These are phyloP conservation scores for Coreius guichenoti DNA, from an alignment of 2,797 vertebrate species.

Conservation along the genomic window DNA sequence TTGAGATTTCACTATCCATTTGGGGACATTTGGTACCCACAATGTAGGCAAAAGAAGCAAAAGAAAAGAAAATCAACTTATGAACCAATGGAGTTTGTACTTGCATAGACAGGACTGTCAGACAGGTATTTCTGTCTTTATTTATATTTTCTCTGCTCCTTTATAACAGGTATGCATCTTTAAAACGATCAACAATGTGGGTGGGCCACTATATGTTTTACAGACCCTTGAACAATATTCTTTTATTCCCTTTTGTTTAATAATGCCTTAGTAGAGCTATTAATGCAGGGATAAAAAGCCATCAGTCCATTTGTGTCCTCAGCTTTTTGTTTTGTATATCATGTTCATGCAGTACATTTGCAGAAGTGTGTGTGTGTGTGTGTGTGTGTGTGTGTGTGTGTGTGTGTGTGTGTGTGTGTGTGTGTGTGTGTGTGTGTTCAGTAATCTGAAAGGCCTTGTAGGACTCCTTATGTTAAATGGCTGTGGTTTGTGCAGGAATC, in stretches of 20 bases:
- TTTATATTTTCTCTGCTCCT: slow-evolving; percentile 10
- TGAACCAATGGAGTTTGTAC: not conserved
- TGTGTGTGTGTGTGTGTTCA: slow-evolving; percentile 22
- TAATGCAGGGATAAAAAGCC: slow-evolving; percentile 11
- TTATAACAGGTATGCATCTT: slow-evolving; percentile 49
- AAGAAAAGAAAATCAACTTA: not conserved
- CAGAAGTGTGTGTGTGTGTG: not conserved
- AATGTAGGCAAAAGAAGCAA: not conserved
- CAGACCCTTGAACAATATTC: not conserved
- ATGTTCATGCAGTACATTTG: slow-evolving; percentile 18
- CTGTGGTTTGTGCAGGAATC: slow-evolving; percentile 68
- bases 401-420: not conserved
- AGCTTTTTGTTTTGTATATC: not conserved
- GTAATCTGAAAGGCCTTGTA: slow-evolving; percentile 53
- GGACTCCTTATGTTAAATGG: slow-evolving; percentile 66
- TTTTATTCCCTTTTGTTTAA: not conserved
- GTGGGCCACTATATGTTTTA: slow-evolving; percentile 34
- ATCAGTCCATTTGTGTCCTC: slow-evolving; percentile 16
- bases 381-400: slow-evolving; percentile 21
- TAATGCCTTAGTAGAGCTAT: not conserved
- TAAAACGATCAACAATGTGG: not conserved
- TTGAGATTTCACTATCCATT: not conserved
- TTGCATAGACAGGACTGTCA: not conserved
- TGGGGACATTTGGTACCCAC: not conserved
- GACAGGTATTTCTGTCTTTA: not conserved